Percentiles rank a stretch among this genome's conserved stretches.
Conservation (phyloP, 2,888 invertebrate genomes). For the Lathronympha strigana region DNA sequence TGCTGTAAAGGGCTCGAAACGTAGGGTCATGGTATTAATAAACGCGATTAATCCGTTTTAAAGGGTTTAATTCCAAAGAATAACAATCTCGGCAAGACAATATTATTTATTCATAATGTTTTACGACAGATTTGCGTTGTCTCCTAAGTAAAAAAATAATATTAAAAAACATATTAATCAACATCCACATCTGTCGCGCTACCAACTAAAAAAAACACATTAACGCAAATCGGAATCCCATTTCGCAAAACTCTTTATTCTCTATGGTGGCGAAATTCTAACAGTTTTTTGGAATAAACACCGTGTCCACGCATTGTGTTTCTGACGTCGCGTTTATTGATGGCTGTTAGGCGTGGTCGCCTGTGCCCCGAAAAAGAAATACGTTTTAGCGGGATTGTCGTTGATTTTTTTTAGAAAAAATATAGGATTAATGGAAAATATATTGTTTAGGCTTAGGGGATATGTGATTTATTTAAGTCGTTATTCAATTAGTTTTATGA, state of each 20-base stretch:
- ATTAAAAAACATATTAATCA: neutral
- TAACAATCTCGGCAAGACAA: too few relatives aligned
- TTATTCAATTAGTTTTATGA: neutral
- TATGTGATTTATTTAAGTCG: slow-evolving; percentile 5
- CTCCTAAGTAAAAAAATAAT: neutral
- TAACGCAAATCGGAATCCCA: slow-evolving; percentile 47
- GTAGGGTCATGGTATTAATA: too few relatives aligned
- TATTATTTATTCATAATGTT: too few relatives aligned
- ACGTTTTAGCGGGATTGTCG: slow-evolving; percentile 39
- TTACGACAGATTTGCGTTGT: neutral
- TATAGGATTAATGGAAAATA: slow-evolving; percentile 22
- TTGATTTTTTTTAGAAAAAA: slow-evolving; percentile 31
- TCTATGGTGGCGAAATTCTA: slow-evolving; percentile 42
- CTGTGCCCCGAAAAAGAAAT: slow-evolving; percentile 40
- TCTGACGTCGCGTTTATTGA: slow-evolving; percentile 46
- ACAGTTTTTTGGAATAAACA: slow-evolving; percentile 56
- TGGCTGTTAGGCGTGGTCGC: slow-evolving; percentile 45
- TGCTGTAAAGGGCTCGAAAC: too few relatives aligned
- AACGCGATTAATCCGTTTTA: too few relatives aligned
- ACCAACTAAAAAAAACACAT: slow-evolving; percentile 30
- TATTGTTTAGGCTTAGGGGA: slow-evolving; percentile 10
- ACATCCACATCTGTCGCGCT: slow-evolving; percentile 20
- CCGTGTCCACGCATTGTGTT: slow-evolving; percentile 45
- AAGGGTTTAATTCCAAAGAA: too few relatives aligned
- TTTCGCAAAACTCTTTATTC: slow-evolving; percentile 43